These are phyloP conservation scores for Epizoanthus ramosus DNA, from an alignment of 92 coral and sea anemone species.

Conservation along the genomic window DNA sequence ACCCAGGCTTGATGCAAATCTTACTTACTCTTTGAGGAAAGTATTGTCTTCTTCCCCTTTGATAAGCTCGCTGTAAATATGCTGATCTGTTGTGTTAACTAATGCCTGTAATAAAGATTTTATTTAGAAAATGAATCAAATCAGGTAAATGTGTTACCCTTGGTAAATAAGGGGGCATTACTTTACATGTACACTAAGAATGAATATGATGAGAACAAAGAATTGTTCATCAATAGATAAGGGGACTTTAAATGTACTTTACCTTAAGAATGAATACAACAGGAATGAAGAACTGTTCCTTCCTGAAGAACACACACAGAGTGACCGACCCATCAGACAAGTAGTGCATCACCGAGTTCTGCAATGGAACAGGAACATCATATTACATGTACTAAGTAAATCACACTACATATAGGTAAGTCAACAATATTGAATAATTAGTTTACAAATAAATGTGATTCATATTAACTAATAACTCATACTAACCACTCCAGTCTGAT, in stretches of 20 bases:
- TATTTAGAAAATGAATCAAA: too few relatives aligned
- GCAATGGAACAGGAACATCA: conserved; percentile 11
- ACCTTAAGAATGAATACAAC: conserved; percentile 91
- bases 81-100: conserved; percentile 88
- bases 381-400: too few relatives aligned
- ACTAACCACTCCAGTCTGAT: conserved; percentile 94
- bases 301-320: conserved; percentile 65
- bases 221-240: too few relatives aligned
- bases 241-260: too few relatives aligned
- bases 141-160: not conserved
- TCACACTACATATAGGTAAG: too few relatives aligned
- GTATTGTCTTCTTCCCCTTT: conserved; percentile 89
- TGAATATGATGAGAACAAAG: too few relatives aligned
- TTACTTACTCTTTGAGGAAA: conserved; percentile 89
- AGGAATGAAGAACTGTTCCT: conserved; percentile 87
- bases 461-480: too few relatives aligned
- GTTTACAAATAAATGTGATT: too few relatives aligned
- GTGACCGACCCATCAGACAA: conserved; percentile 80
- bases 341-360: conserved; percentile 90
- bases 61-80: conserved; percentile 83
- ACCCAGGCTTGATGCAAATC: not conserved
- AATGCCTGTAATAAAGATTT: conserved; percentile 66
- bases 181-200: too few relatives aligned
- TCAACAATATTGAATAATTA: too few relatives aligned
- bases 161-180: not conserved